phyloP scores from a whole-genome alignment of 2,888 invertebrate genomes.

The Ceraclea dissimilis region DNA sequence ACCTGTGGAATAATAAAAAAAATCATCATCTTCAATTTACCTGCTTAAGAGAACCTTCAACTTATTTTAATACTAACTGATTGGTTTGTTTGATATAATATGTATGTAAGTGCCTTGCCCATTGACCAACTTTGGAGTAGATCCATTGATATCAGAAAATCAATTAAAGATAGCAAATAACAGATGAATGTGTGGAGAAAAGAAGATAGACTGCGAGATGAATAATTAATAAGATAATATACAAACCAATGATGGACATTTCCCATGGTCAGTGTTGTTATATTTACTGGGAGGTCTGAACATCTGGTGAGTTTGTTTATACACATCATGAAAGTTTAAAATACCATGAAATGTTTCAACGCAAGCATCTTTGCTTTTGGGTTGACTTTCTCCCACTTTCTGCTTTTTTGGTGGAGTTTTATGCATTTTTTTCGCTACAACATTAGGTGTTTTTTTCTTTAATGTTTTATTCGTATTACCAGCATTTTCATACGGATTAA shows the following conservation, averaged over 20 bases:
- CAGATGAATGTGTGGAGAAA: too few relatives aligned
- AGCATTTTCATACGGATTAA: slow-evolving; percentile 1
- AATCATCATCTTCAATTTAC: not conserved
- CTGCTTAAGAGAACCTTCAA: not conserved
- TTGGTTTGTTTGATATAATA: too few relatives aligned
- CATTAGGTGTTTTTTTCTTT: not conserved
- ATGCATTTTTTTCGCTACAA: not conserved
- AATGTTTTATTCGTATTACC: not conserved
- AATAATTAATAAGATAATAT: too few relatives aligned
- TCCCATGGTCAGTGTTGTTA: slow-evolving; percentile 7
- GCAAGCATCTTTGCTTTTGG: not conserved
- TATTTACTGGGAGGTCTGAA: slow-evolving; percentile 15
- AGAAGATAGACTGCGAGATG: too few relatives aligned
- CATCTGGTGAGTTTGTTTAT: slow-evolving; percentile 7
- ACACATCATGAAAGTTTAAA: slow-evolving; percentile 3
- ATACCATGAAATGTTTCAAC: slow-evolving; percentile 7
- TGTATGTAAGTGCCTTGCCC: too few relatives aligned
- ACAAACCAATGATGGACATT: slow-evolving; percentile 16
- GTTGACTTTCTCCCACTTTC: not conserved
- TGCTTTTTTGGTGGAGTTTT: slow-evolving; percentile 10
- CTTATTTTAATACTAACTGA: too few relatives aligned
- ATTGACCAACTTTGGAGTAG: too few relatives aligned
- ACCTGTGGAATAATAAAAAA: slow-evolving; percentile 15
- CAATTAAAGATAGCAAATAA: too few relatives aligned
- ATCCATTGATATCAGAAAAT: too few relatives aligned